Evolutionary conservation across 2,888 invertebrate genomes (phyloP), one percentile per base, ranked within the genome.

Genomic region (Barypeithes pellucidus): DNA sequence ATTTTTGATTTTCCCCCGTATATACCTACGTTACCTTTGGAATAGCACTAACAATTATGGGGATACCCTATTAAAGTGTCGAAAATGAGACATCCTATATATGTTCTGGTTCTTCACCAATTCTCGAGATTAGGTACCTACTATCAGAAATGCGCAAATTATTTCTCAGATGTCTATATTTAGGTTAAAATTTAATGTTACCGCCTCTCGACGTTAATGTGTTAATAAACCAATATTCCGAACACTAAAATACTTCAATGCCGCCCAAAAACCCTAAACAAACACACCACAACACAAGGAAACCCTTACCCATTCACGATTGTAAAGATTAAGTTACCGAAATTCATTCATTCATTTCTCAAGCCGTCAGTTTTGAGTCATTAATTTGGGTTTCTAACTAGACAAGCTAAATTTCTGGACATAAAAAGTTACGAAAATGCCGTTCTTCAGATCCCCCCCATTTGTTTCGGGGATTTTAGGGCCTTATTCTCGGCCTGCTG

Each of bases 371-470:
- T 71, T 71, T 71, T 71, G 43, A 65, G 63, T 43, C 61, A 70
- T 70, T 70, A 70, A 70, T 70, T 70, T 70, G 45, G 65, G 70
- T 57, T 52, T 65, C 29, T 45, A 50, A 52, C 45, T 59, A 70
- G 65, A 70, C 68, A 57, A 70, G 54, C 43, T 22, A 45, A 45
- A 70, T 70, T 70, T 65, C 65, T 65, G 41, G 63, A 65, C 63
- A 24, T 50, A 65, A 70, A 70, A 70, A 70, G 57, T 62, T 60
- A 45, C 60, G 54, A 59, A 60, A 65, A 65, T 50, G 65, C 65
- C 50, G 33, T 67, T 47, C 41, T 59, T 41, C 67, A 22, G 54
- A 60, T 54, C 60, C 59, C 47, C 47, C 59, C 60, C 59, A 60
- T 67, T 67, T 59, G 59, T 67, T 67, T 67, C n/a, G 60, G 65